Conservation (phyloP, 2,888 invertebrate species). For the Aspidiotus destructor region DNA sequence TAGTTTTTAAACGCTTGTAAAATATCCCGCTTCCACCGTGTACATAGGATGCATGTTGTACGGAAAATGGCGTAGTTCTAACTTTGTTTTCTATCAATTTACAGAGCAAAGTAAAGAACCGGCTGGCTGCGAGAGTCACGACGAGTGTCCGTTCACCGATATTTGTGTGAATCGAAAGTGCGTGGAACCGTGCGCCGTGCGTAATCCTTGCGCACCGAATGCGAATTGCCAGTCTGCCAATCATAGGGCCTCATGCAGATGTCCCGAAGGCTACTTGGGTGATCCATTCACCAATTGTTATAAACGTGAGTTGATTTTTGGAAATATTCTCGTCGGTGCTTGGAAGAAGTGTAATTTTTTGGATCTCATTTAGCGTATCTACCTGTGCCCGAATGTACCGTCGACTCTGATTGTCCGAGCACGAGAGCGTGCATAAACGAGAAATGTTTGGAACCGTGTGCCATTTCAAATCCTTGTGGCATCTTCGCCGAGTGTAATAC, state of each 20-base stretch:
- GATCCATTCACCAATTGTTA: constrained; percentile 73
- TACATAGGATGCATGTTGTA: background rate
- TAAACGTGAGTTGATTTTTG: constrained; percentile 32
- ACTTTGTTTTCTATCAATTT: constrained; percentile 22
- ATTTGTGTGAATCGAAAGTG: constrained; percentile 64
- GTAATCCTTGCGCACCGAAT: constrained; percentile 63
- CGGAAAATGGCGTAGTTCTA: background rate
- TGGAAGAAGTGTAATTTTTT: too few species aligned
- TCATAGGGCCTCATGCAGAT: constrained; percentile 68
- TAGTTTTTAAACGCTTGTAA: constrained; percentile 9
- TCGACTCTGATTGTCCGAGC: constrained; percentile 64
- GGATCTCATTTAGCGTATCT: constrained; percentile 39
- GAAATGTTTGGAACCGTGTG: constrained; percentile 72
- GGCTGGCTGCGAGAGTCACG: constrained; percentile 57
- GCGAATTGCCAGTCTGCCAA: constrained; percentile 66
- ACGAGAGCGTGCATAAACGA: constrained; percentile 70
- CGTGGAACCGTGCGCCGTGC: constrained; percentile 61
- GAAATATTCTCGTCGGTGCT: too few species aligned
- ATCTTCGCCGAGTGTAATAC: constrained; percentile 69
- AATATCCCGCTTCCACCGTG: constrained; percentile 26
- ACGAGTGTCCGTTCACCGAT: constrained; percentile 62
- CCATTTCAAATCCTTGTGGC: constrained; percentile 67
- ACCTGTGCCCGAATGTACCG: constrained; percentile 54
- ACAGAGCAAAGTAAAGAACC: constrained; percentile 25
- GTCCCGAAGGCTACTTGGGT: constrained; percentile 62